These are phyloP conservation scores for Diorhabda elongata DNA, from an alignment of 1,140 invertebrate genomes.

Conservation along the genomic window DNA sequence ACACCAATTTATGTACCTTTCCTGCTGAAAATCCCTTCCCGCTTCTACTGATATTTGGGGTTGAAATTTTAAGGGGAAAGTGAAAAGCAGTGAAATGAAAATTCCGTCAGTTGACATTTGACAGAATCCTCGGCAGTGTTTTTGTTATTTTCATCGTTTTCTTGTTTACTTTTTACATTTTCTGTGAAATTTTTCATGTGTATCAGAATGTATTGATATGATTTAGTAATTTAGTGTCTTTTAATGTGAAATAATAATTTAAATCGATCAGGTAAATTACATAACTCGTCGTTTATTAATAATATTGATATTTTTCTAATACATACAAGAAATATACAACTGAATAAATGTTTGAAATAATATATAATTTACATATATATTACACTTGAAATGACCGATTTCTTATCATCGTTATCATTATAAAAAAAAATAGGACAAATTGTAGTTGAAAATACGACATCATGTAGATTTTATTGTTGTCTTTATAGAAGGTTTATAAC, in stretches of 20 bases:
- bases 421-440: not conserved
- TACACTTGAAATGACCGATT: not conserved
- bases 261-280: not conserved
- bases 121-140: constrained; percentile 10
- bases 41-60: constrained; percentile 7
- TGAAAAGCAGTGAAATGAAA: constrained; percentile 13
- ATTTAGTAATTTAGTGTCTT: not conserved
- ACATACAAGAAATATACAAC: not conserved
- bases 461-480: no score
- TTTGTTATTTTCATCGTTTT: constrained; percentile 18
- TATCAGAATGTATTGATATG: not conserved
- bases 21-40: not conserved
- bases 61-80: constrained; percentile 11
- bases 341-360: not conserved
- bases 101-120: constrained; percentile 14
- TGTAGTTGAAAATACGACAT: no score
- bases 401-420: not conserved
- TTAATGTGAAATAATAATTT: not conserved
- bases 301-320: not conserved
- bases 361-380: not conserved
- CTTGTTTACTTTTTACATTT: constrained; percentile 12
- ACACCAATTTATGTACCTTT: not conserved
- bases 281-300: not conserved
- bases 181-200: not conserved
- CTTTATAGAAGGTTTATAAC: no score